Evolutionary conservation across 2,888 invertebrate species (phyloP), one percentile per base, ranked within the genome.

Genomic region (Neoaliturus tenellus): DNA sequence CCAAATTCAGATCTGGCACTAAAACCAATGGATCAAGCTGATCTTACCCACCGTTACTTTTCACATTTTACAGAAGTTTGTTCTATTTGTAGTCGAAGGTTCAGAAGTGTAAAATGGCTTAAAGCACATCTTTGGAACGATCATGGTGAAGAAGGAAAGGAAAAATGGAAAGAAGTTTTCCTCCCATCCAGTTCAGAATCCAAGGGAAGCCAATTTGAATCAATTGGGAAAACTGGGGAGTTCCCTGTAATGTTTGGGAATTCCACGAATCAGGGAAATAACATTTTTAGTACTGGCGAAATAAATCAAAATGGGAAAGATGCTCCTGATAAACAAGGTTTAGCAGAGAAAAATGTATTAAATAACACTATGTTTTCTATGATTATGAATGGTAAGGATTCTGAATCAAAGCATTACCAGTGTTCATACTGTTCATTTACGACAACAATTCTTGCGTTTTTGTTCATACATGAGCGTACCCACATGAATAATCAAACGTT

Each of bases 351-450:
- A 58, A 78, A 39, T 39, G 28, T 41, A 17, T 51, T 62, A 20
- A 83, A 78, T 20, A 78, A 55, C 33, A 73, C 73, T 20, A 75
- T 83, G 73, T 78, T 83, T 75, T 75, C 83, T 41, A 83, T 75
- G 75, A 23, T 83, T 17, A 75, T 83, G 51, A 83, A 83, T 75
- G 83, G 83, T 12, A 83, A 83, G 14, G 75, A 83, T 23, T 75
- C 83, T 94, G 88, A 93, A 94, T 84, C 94, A 86, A 96, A 97
- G 90, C 95, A 95, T 85, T 98, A 98, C 91, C 95, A 96, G 86
- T 98, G 98, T 91, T 96, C 97, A 62, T 95, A 96, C 90, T 98
- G 98, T 90, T 95, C 96, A 82, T 98, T 98, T 90, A 95, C 96
- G 62, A 98, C 98, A 48, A 95, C 96, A 86, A 95, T 97, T 89